Base-by-base conservation (phyloP, 1,140 invertebrate genomes). In the Vanessa tameamea region DNA sequence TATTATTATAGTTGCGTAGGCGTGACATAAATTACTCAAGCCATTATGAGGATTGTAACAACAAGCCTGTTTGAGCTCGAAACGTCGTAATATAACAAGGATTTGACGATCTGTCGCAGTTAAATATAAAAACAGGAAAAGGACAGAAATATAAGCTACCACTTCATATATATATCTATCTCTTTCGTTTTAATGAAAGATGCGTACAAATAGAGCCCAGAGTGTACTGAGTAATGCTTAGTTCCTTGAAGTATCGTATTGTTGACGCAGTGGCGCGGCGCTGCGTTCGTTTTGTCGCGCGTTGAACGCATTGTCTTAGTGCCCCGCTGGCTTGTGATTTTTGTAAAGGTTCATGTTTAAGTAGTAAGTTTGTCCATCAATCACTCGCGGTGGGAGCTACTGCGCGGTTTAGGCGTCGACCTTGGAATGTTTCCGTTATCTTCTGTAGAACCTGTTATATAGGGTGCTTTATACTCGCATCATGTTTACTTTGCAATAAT, bases 371-470 rank as follows among this genome's bases (percentile, higher is more conserved):
- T 67, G 80, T 77, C 78, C 78, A 87, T 86, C 85, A 81, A 83
- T 85, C 85, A 85, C 81, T 75, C 81, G 64, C 78, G 69, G 82
- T 80, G 83, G 80, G 81, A 78, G 84, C 86, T 87, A 87, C 86
- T 84, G 86, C 80, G 78, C 80, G 86, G 86, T 86, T 81, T 61
- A 43, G 37, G 37, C 61, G 63, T 47, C 66, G 65, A 63, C 73
- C 69, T 76, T 76, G 68, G 73, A 78, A 73, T 80, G 82, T 81
- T 80, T 67, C 63, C 64, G 53, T 57, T 57, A 57, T 20, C 61
- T 59, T 64, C 55, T 67, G 77, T 70, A 59, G 66, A 63, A 51
- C 48, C 61, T 31, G 12, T 59, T 81, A 72, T 77, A 81, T 67
- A 72, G 78, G 75, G 1, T 84, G 78, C 64, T 43, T 0, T 43